phyloP scores from a whole-genome alignment of 2,797 vertebrate genomes.

The Astyanax mexicanus region DNA sequence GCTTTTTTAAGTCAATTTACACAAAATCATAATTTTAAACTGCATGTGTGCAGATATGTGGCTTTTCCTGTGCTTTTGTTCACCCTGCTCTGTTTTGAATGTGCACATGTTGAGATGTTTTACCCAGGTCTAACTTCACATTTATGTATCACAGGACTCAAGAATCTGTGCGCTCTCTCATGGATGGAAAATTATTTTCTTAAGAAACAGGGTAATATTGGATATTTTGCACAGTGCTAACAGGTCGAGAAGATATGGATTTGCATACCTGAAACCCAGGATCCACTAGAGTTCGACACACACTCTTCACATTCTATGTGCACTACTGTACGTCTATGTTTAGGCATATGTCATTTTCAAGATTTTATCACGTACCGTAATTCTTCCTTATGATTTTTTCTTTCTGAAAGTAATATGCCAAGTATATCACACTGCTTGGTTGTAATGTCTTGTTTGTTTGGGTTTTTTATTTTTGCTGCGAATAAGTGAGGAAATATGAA shows the following conservation, averaged over 20 bases:
- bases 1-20: no score
- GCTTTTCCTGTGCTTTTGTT: background rate
- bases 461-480: background rate
- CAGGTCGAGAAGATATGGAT: constrained; percentile 17
- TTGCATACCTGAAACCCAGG: constrained; percentile 1
- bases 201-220: constrained; percentile 57
- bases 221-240: constrained; percentile 59
- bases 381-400: constrained; percentile 6
- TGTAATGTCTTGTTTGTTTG: background rate
- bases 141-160: constrained; percentile 5
- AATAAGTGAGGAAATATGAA: background rate
- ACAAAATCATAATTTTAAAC: no score
- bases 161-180: constrained; percentile 8
- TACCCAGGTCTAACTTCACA: background rate
- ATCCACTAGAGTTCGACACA: constrained; percentile 29
- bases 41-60: background rate
- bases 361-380: background rate
- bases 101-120: background rate
- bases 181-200: constrained; percentile 18
- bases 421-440: constrained; percentile 13
- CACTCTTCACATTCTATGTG: constrained; percentile 14
- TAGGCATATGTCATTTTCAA: constrained; percentile 6
- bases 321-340: constrained; percentile 51
- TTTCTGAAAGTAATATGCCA: background rate
- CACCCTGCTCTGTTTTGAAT: background rate